Conservation (phyloP, 2,797 vertebrate genomes). For the Sebastes hubbsi region DNA sequence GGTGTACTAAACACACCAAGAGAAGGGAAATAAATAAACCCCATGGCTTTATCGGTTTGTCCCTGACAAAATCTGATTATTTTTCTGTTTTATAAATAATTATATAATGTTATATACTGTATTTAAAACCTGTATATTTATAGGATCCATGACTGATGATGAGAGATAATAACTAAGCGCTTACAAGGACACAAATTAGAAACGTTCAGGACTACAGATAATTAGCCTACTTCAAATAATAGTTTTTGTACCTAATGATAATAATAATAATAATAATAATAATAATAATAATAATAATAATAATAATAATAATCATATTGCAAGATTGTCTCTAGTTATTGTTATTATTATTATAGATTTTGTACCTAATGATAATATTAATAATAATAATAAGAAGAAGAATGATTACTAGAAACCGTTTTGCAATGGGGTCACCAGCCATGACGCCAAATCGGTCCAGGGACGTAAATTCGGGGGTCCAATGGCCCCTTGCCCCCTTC, state of each 20-base stretch:
- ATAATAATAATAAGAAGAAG: no score
- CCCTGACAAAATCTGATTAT: not conserved
- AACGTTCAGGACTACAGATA: not conserved
- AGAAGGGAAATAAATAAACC: not conserved
- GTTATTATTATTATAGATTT: no score
- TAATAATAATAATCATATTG: not conserved
- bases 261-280: not conserved
- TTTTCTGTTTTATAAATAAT: not conserved
- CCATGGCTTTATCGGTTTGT: not conserved
- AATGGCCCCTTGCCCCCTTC: not conserved
- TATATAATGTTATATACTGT: no score
- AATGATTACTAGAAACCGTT: fast-evolving
- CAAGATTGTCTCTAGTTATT: no score
- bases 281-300: not conserved
- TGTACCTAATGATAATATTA: not conserved
- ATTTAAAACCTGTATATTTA: not conserved
- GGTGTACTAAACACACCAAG: not conserved
- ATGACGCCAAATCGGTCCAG: fast-evolving
- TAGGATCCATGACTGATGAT: not conserved
- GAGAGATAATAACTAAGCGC: not conserved
- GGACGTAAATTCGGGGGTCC: not conserved
- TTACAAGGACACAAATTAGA: not conserved
- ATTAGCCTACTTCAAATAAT: not conserved
- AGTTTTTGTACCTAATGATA: not conserved
- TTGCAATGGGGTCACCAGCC: not conserved